Evolutionary conservation across 1,140 invertebrate species (phyloP).

Genomic region (Temnothorax nylanderi): DNA sequence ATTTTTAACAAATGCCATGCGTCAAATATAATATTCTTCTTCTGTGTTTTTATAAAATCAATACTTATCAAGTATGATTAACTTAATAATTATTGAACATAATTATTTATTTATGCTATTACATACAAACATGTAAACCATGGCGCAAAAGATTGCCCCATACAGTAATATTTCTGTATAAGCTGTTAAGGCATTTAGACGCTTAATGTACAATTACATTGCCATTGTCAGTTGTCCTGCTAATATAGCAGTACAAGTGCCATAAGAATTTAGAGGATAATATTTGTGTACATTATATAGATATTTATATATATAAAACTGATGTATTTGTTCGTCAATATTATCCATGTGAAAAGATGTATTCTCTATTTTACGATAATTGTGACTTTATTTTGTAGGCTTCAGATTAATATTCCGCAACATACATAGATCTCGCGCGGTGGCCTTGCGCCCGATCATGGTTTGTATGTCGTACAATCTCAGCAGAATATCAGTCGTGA

Average conservation of each 20-base stretch:
- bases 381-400: conserved; percentile 74
- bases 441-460: conserved; percentile 90
- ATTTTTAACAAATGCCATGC: neutral
- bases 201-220: neutral
- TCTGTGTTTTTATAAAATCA: neutral
- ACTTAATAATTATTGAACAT: neutral
- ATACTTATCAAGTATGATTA: neutral
- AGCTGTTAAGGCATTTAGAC: neutral
- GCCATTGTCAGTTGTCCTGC: neutral
- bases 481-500: conserved; percentile 90
- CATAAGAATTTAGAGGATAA: neutral
- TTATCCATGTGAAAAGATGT: neutral
- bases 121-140: neutral
- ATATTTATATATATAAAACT: neutral
- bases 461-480: conserved; percentile 92
- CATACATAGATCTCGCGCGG: conserved; percentile 93
- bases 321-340: neutral
- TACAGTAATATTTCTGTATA: neutral
- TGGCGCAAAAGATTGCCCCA: neutral
- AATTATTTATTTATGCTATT: neutral
- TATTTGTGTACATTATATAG: conserved; percentile 17
- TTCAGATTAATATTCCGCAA: conserved; percentile 91
- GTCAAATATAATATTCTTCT: neutral
- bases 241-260: neutral
- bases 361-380: neutral